Evolutionary conservation across 1,140 invertebrate species (phyloP).

Genomic region (Solenopsis fugax): DNA sequence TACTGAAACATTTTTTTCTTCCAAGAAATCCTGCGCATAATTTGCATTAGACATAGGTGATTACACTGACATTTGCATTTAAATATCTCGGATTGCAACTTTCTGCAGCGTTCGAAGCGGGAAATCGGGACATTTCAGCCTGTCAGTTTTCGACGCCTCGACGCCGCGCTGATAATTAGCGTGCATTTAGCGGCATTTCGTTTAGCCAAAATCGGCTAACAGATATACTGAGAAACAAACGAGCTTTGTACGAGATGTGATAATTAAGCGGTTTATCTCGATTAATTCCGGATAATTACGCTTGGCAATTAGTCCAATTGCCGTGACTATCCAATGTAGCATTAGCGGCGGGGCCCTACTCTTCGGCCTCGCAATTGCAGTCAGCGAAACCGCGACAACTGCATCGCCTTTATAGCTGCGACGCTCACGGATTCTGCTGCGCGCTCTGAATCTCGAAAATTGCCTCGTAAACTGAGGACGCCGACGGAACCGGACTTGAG

Average conservation of each 20-base stretch:
- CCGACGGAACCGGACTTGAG: conserved; percentile 20
- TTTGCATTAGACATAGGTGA: neutral
- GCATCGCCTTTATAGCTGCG: neutral
- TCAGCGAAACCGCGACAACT: conserved; percentile 54
- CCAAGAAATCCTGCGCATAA: conserved; percentile 6
- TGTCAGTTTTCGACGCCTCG: conserved; percentile 16
- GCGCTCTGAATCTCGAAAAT: conserved; percentile 49
- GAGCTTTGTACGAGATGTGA: conserved; percentile 55
- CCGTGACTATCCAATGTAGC: conserved; percentile 51
- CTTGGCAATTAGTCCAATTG: conserved; percentile 76
- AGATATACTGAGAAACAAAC: conserved; percentile 64
- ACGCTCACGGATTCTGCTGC: conserved; percentile 5
- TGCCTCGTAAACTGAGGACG: conserved; percentile 46
- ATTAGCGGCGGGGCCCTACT: conserved; percentile 47
- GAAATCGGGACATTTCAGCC: neutral
- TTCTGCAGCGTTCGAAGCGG: neutral
- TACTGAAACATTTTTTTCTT: neutral
- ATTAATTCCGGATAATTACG: conserved; percentile 79
- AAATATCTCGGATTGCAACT: conserved; percentile 34
- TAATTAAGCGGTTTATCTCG: conserved; percentile 79
- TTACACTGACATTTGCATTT: conserved; percentile 31
- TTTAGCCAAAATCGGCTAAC: conserved; percentile 58
- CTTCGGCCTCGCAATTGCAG: conserved; percentile 44
- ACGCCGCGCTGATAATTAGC: conserved; percentile 1
- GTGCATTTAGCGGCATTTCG: conserved; percentile 2